Base-by-base conservation (phyloP, 2,113 vertebrate species). In the Paraplagusia blochii region DNA sequence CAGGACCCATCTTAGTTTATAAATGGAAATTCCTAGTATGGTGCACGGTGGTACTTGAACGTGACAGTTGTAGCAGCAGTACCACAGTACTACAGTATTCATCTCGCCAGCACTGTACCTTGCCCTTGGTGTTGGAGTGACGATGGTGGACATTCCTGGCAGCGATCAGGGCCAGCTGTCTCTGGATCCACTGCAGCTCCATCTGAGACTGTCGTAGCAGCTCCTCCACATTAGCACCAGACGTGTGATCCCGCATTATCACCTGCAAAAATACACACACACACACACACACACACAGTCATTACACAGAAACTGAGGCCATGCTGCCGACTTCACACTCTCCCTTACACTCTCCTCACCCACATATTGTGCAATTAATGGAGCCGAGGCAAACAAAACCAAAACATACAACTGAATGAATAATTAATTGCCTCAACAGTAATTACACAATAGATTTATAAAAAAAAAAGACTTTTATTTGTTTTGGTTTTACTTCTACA, bases 161-260 rank as follows among this genome's bases (percentile, higher is more conserved):
- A 48, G 78, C 65, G 49, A 89, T 83, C 65, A 90, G 77, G 52
- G 87, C 88, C 63, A 90, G 69, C 63, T 88, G 88, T 49, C 89
- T 88, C 86, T 90, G 89, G 22, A 93, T 91, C 89, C 90, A 90
- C 63, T 90, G 66, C 58, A 92, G 82, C 69, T 92, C 91, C 13
- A 80, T 67, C 82, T 89, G 90, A 56, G 91, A 88, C 35, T 84
- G 88, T 38, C 71, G 89, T 61, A 91, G 87, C 44, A 90, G 63
- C 74, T 85, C 72, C 57, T 90, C 90, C 0, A 70, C 40, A 13
- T 87, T 63, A 66, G 52, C 38, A 0, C 69, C 74, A 7, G 85
- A 80, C 58, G 69, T 85, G 73, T 88, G 87, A 67, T 83, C 77
- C 71, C 77, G 70, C 84, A 89, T 82, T 54, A 67, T 84, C 56